Evolutionary conservation across 2,888 invertebrate species (phyloP), one percentile per base, ranked within the genome.

Genomic region (Brachyopa scutellaris): DNA sequence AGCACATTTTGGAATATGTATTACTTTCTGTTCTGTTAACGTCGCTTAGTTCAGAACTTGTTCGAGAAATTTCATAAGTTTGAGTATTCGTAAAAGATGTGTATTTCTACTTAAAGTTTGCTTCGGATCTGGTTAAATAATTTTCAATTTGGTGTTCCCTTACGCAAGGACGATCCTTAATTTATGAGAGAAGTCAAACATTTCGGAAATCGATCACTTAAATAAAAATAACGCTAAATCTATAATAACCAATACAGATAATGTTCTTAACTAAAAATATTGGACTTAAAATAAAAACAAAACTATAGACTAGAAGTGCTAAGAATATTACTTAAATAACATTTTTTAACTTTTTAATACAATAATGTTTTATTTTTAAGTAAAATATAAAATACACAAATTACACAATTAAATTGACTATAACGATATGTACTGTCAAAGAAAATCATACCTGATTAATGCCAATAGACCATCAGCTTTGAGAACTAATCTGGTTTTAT

Each of bases 291-390:
- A 17, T 51, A 40, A 78, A 55, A 38, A 21, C 29, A 21, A 57
- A 67, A 79, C 59, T 66, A 76, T 13, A 70, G 82, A 82, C 82
- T 82, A 82, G 82, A 82, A 62, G 72, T 72, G 51, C 40, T 51
- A 49, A 49, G 9, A 45, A 38, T 53, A 59, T 70, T 64, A 61
- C 45, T 57, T 62, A 8, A 53, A 36, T 23, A 40, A 29, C 13
- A 40, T 53, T 31, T 17, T 9, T 61, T 64, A 36, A 47, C n/a
- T 42, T 19, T 51, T 29, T 57, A 5, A 15, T n/a, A n/a, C n/a
- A n/a, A n/a, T n/a, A 36, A 49, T 47, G 9, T 9, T 40, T 11
- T 45, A 38, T 23, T 45, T 17, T 45, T 9, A 55, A 45, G 21
- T 55, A 45, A 45, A 67, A 67, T 36, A 45, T 33, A n/a, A n/a